Evolutionary conservation across 2,113 vertebrate genomes (phyloP), one percentile per base, ranked within the genome.

Genomic region (Neomonachus schauinslandi): DNA sequence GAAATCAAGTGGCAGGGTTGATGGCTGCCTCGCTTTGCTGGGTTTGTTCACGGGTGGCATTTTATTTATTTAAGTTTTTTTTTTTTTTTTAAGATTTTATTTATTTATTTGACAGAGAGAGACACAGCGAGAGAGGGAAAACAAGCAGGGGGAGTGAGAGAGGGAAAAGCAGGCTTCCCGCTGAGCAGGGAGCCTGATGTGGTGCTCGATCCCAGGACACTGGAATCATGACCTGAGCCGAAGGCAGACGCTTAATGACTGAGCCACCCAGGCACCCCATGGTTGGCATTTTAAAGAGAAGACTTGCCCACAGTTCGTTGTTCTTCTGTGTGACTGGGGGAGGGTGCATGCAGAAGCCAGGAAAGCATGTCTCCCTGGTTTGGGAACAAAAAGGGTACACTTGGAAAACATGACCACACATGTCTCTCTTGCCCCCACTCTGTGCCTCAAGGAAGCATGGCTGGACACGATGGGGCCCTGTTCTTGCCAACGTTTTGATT

Each of bases 1-100:
- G 63, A 46, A 46, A 46, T 46, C 46, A 46, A 92, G 51, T 95
- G 93, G 61, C 81, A 91, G 49, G 22, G 33, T 33, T 92, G 82
- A 82, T 42, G 77, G 61, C 79, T 55, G 28, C 80, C 82, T 77
- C 59, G 42, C 84, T 91, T 39, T 80, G 9, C 33, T 28, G 65
- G 61, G 77, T 59, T 96, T 91, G 33, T 57, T 49, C 83, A 46
- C 3, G 14, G 24, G 59, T 61, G 59, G 59, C 59, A 61, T 61
- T 61, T 61, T 59, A 59, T 57, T 57, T 61, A 9, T 61, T 61
- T 26, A 4, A 46, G 46, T 46, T 57, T 57, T 21, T 57, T 57
- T 22, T 61, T 61, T 61, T 26, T 26, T 61, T 26, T 11, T 2
- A 59, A 59, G 57, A 59, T 59, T 9, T 61, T 61, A 61, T 26